Evolutionary conservation across 2,797 vertebrate species (phyloP).

Genomic region (Orientallactaga sibirica): DNA sequence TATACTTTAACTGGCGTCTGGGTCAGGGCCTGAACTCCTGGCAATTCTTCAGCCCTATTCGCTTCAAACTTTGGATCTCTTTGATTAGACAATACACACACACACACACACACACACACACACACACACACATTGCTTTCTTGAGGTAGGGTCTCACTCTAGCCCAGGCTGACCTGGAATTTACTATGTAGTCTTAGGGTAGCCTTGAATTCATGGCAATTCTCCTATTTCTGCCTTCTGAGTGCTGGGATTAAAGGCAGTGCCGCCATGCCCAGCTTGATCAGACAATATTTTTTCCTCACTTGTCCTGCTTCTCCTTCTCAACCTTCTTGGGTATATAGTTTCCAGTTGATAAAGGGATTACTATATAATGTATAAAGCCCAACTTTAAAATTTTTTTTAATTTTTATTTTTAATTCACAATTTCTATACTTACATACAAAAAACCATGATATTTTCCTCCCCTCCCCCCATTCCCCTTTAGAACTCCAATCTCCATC

Average conservation of each 20-base stretch:
- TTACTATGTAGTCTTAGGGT: no score
- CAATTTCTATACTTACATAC: no score
- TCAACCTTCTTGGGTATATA: not conserved
- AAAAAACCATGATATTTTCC: no score
- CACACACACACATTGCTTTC: not conserved
- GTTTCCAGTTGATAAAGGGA: slow-evolving; percentile 53
- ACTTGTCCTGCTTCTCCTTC: not conserved
- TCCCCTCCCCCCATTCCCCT: no score
- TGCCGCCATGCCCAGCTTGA: not conserved
- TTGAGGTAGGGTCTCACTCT: no score
- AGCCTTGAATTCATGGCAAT: no score
- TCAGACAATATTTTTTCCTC: not conserved
- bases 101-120: not conserved
- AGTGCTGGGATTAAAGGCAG: no score
- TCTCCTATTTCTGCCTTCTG: no score
- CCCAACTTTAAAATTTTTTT: not conserved
- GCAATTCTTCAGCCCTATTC: not conserved
- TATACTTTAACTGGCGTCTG: not conserved
- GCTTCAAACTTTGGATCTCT: not conserved
- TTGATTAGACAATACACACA: not conserved
- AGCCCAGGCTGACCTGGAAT: no score
- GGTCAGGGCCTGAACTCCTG: not conserved
- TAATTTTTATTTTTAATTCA: no score
- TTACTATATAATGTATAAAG: not conserved
- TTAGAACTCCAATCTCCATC: no score